Base-by-base conservation (phyloP, 2,797 vertebrate genomes). In the Rhyacichthys aspro region DNA sequence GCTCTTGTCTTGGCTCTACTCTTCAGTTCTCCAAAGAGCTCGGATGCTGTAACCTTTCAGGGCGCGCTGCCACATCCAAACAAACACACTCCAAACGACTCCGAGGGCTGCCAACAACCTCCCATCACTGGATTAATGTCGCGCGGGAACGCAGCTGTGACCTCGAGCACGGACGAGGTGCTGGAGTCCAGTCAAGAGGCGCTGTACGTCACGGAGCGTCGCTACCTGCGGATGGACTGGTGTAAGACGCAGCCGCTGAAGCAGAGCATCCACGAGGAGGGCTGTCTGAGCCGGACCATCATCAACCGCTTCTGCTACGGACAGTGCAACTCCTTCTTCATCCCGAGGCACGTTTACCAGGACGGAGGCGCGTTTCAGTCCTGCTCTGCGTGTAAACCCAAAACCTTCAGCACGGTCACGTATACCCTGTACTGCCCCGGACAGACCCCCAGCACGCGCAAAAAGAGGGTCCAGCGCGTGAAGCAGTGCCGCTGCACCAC, bases 291-390 rank as follows among this genome's bases (percentile, higher is more conserved):
- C 72, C 95, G 95, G 55, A 94, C 92, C 82, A 94, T 98, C 78
- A 94, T 98, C 74, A 98, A 98, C 86, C 92, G 94, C 42, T 98
- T 98, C 78, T 98, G 97, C 86, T 98, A 98, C 0, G 97, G 97
- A 60, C 97, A 98, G 88, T 98, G 97, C 89, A 98, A 98, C 90
- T 98, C 97, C 18, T 98, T 98, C 85, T 98, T 95, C 86, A 98
- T 98, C 71, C 97, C 96, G 38, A 89, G 96, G 53, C 95, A 98
- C 0, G 84, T 94, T 42, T 94, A 94, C 72, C 94, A 93, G 77
- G 96, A 96, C 65, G 96, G 96, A 52, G 92, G 92, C 63, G 94
- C 93, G 39, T 98, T 98, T 52, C 94, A 96, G 69, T 98, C 96
- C 53, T 98, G 96, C 82, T 98, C 97, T 5, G 95, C 96, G 76